phyloP scores from a whole-genome alignment of 2,113 vertebrate genomes.

The Raja brachyura region DNA sequence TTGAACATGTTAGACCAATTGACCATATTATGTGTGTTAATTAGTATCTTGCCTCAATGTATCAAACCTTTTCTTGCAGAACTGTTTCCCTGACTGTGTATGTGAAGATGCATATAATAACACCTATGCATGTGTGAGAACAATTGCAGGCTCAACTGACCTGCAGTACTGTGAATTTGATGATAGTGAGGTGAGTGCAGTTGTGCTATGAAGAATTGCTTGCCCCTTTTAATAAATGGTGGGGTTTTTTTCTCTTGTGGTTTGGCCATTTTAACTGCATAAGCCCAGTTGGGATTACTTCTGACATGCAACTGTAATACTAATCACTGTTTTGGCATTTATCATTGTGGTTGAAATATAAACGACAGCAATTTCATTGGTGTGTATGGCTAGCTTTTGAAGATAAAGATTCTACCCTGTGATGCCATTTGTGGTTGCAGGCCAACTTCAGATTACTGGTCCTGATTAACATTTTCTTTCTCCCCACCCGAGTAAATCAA shows the following conservation, averaged over 20 bases:
- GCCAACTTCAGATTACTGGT: not conserved
- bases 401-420: not conserved
- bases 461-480: not conserved
- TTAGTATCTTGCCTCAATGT: not conserved
- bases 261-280: not conserved
- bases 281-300: not conserved
- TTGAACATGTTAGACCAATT: no score
- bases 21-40: no score
- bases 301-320: not conserved
- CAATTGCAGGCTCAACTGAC: constrained; percentile 59
- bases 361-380: not conserved
- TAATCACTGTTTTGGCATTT: not conserved
- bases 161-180: constrained; percentile 97
- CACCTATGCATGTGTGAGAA: constrained; percentile 90
- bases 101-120: constrained; percentile 96
- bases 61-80: constrained; percentile 53
- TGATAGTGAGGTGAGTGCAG: constrained; percentile 75
- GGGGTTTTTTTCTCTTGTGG: not conserved
- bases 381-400: not conserved
- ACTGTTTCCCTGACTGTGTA: constrained; percentile 97
- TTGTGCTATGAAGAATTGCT: not conserved
- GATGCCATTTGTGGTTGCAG: not conserved
- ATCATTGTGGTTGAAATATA: not conserved
- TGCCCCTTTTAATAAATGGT: not conserved
- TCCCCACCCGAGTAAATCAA: no score